Evolutionary conservation across 2,797 vertebrate species (phyloP).

Genomic region (Coccyzus lansbergi): DNA sequence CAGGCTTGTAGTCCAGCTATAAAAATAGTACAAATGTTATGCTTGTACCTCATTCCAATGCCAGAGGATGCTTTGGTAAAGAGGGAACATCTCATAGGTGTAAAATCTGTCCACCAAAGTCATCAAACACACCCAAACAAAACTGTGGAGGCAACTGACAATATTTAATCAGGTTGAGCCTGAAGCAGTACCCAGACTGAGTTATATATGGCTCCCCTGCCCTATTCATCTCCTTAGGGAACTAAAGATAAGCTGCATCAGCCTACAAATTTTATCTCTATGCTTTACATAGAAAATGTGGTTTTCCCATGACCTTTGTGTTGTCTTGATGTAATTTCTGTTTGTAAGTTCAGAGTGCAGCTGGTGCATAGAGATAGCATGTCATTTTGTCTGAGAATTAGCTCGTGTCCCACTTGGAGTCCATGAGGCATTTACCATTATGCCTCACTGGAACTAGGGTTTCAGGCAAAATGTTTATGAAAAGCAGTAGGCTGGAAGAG

Average conservation of each 20-base stretch:
- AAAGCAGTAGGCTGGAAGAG: not conserved
- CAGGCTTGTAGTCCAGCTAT: not conserved
- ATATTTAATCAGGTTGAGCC: not conserved
- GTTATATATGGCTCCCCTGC: not conserved
- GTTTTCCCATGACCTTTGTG: rapidly evolving
- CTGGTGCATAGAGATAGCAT: not conserved
- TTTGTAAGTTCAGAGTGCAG: not conserved
- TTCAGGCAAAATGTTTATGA: not conserved
- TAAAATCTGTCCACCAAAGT: not conserved
- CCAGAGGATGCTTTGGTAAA: not conserved
- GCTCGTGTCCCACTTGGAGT: not conserved
- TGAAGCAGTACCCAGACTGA: not conserved
- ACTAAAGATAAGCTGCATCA: not conserved
- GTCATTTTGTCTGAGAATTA: not conserved
- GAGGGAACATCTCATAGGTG: not conserved
- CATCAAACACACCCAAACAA: not conserved
- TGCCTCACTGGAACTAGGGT: not conserved
- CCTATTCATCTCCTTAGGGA: not conserved
- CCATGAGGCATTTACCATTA: not conserved
- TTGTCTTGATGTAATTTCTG: not conserved
- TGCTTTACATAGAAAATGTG: not conserved
- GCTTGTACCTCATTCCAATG: not conserved
- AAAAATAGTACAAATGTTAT: not conserved
- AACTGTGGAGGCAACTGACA: not conserved
- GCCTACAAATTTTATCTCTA: rapidly evolving